Conservation (phyloP, 2,113 vertebrate genomes). For the Corynorhinus townsendii region DNA sequence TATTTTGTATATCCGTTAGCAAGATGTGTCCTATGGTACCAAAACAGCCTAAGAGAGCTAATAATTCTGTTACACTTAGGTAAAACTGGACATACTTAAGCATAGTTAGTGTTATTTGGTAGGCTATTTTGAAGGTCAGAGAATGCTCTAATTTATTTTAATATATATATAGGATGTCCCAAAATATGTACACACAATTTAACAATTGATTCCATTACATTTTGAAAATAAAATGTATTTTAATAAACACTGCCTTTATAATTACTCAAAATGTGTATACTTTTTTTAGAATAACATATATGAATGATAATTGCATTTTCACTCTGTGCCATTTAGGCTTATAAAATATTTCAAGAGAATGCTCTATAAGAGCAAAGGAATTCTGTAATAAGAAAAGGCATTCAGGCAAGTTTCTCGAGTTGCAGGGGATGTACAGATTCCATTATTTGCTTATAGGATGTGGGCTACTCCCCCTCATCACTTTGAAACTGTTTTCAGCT, state of each 20-base stretch:
- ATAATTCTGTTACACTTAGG: background rate
- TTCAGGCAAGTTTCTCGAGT: slow-evolving; percentile 36
- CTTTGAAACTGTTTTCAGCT: slow-evolving; percentile 69
- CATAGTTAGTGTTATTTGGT: background rate
- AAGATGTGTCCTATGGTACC: background rate
- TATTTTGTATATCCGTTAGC: background rate
- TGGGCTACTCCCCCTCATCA: slow-evolving; percentile 36
- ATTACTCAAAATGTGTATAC: too few relatives aligned
- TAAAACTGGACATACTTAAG: background rate
- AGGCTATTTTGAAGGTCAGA: background rate
- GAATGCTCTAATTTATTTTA: background rate
- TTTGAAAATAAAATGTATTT: too few relatives aligned
- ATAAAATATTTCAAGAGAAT: background rate
- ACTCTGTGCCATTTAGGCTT: background rate
- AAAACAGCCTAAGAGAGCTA: too few relatives aligned
- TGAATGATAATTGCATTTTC: background rate
- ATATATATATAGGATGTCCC: too few relatives aligned
- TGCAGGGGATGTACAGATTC: slow-evolving; percentile 48
- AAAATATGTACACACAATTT: too few relatives aligned
- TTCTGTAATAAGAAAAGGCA: slow-evolving; percentile 45
- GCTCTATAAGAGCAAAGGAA: background rate
- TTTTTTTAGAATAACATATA: background rate
- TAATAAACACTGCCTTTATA: too few relatives aligned
- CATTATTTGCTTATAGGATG: slow-evolving; percentile 70
- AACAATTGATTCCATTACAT: too few relatives aligned